phyloP scores from a whole-genome alignment of 2,888 invertebrate genomes.

The Amphipyra berbera region DNA sequence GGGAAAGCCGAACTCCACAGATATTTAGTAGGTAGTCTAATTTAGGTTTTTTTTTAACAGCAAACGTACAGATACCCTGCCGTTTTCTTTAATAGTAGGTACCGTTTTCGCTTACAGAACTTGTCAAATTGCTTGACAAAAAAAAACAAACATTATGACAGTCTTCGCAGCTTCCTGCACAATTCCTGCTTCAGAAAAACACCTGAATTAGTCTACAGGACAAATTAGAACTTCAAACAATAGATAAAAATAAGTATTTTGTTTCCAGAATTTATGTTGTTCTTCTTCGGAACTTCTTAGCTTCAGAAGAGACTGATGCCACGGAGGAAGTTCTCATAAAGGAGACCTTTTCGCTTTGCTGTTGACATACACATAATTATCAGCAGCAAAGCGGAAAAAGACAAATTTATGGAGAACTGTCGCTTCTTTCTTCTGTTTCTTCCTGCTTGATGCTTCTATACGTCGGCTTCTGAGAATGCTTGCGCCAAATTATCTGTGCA shows the following conservation, averaged over 20 bases:
- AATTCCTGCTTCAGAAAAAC: too few species aligned
- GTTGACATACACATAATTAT: slow-evolving; percentile 82
- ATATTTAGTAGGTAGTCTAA: too few species aligned
- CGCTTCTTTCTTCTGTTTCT: slow-evolving; percentile 62
- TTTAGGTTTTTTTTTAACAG: too few species aligned
- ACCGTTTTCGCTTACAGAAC: too few species aligned
- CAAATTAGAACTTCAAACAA: too few species aligned
- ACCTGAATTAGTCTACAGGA: too few species aligned
- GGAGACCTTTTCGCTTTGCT: slow-evolving; percentile 90
- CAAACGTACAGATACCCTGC: too few species aligned
- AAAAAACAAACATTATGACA: too few species aligned
- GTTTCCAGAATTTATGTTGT: slow-evolving; percentile 6
- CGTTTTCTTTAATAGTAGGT: too few species aligned
- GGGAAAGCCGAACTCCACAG: too few species aligned
- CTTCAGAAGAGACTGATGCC: slow-evolving; percentile 4
- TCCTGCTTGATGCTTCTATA: slow-evolving; percentile 30
- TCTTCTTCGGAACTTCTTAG: not conserved
- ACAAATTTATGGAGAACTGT: slow-evolving; percentile 88
- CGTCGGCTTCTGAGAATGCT: not conserved
- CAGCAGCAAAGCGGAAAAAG: slow-evolving; percentile 91
- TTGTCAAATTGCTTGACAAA: too few species aligned
- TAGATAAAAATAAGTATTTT: not conserved
- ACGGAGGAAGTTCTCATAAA: slow-evolving; percentile 86
- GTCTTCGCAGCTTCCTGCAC: too few species aligned
- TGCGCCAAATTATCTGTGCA: not conserved